These are phyloP conservation scores for Cephus runcator DNA, from an alignment of 2,888 invertebrate species.

Conservation along the genomic window DNA sequence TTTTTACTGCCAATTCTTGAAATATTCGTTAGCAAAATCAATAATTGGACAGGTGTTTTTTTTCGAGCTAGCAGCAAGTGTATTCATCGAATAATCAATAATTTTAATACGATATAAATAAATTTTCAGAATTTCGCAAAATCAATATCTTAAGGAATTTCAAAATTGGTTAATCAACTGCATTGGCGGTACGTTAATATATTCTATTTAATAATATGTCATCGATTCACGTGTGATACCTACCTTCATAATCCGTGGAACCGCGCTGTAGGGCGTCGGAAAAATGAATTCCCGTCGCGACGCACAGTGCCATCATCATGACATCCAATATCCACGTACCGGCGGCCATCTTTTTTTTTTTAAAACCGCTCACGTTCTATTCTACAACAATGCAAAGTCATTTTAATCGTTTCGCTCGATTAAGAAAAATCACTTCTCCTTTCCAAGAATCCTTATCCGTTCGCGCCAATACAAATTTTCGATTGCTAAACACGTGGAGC, in stretches of 20 bases:
- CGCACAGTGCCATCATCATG: constrained; percentile 21
- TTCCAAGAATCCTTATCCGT: not conserved
- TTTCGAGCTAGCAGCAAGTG: not conserved
- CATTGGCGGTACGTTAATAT: no score
- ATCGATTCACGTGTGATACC: not conserved
- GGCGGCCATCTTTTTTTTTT: not conserved
- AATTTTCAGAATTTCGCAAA: no score
- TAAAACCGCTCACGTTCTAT: not conserved
- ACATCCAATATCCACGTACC: not conserved
- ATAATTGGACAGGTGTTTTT: not conserved
- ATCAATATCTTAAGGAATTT: no score
- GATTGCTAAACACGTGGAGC: not conserved
- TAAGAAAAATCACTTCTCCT: not conserved
- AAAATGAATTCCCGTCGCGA: constrained; percentile 21
- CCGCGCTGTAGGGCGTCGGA: constrained; percentile 32
- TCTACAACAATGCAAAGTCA: not conserved
- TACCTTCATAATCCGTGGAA: constrained; percentile 49
- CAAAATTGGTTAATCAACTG: no score
- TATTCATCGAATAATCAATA: no score
- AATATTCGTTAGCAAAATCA: not conserved
- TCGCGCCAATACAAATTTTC: not conserved
- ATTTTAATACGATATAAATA: no score
- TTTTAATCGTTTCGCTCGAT: not conserved
- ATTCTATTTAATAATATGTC: no score
- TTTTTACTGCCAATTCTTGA: no score